Conservation (phyloP, 2,797 vertebrate genomes). For the Sylvia borin region DNA sequence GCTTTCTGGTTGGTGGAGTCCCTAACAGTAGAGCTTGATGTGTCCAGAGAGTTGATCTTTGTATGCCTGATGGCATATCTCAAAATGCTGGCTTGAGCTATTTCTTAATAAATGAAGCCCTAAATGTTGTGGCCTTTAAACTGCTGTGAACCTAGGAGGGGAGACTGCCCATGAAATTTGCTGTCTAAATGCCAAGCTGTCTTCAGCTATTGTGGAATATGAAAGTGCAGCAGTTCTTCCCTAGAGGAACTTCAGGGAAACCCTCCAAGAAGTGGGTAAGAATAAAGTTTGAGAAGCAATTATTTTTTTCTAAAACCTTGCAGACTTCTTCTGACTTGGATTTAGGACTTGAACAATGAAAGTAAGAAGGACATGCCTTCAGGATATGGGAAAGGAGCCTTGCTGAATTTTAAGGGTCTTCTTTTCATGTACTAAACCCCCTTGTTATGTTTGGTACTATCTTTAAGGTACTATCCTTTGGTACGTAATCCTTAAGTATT, state of each 20-base stretch:
- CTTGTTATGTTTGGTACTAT: background rate
- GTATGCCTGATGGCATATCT: background rate
- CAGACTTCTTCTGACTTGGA: background rate
- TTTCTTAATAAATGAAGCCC: background rate
- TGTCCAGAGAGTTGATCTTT: background rate
- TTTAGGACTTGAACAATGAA: background rate
- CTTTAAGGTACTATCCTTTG: background rate
- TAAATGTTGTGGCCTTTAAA: background rate
- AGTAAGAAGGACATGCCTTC: background rate
- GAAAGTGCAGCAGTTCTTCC: background rate
- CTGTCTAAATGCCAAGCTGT: background rate
- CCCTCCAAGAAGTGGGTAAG: background rate
- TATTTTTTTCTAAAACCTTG: background rate
- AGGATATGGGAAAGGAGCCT: background rate
- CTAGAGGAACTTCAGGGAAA: background rate
- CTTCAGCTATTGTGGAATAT: background rate
- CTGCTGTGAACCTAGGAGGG: background rate
- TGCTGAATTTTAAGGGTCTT: background rate
- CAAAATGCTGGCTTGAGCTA: background rate
- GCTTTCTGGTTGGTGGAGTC: background rate
- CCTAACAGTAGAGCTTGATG: background rate
- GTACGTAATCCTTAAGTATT: background rate
- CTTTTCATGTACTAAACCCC: background rate
- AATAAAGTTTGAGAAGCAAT: background rate
- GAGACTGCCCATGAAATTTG: background rate